phyloP scores from a whole-genome alignment of 2,888 invertebrate genomes.

The Eupithecia abbreviata region DNA sequence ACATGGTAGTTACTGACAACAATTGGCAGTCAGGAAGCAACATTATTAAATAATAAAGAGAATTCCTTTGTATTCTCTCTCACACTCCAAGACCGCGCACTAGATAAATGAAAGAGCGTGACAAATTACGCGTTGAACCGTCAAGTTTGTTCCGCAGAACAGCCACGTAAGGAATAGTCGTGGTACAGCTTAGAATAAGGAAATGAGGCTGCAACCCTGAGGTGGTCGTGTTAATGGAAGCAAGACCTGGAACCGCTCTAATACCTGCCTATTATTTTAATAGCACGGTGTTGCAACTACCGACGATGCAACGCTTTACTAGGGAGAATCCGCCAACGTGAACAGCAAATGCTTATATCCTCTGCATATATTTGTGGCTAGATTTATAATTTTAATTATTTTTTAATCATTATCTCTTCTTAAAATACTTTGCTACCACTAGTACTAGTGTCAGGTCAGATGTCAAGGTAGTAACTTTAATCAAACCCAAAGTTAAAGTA shows the following conservation, averaged over 20 bases:
- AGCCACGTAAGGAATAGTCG: conserved; percentile 38
- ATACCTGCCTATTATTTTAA: conserved; percentile 52
- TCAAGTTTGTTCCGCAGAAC: conserved; percentile 27
- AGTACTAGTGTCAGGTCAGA: background rate
- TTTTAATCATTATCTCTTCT: no score
- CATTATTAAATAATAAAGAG: background rate
- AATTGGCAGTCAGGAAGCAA: background rate
- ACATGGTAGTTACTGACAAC: background rate
- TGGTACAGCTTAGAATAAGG: conserved; percentile 45
- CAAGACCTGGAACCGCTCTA: conserved; percentile 43
- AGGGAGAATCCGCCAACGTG: background rate
- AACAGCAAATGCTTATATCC: background rate
- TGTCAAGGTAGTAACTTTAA: background rate
- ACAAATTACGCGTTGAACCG: conserved; percentile 24
- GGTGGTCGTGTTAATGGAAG: conserved; percentile 52
- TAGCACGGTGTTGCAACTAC: conserved; percentile 37
- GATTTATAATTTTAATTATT: no score
- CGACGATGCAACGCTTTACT: background rate
- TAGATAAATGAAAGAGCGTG: conserved; percentile 32
- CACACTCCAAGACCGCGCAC: conserved; percentile 18
- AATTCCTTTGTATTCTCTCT: background rate
- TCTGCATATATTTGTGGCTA: background rate
- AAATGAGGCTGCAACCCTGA: conserved; percentile 46
- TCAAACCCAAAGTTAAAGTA: background rate
- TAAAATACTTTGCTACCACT: background rate